Evolutionary conservation across 2,888 invertebrate species (phyloP), one percentile per base, ranked within the genome.

Genomic region (Rhagium mordax): DNA sequence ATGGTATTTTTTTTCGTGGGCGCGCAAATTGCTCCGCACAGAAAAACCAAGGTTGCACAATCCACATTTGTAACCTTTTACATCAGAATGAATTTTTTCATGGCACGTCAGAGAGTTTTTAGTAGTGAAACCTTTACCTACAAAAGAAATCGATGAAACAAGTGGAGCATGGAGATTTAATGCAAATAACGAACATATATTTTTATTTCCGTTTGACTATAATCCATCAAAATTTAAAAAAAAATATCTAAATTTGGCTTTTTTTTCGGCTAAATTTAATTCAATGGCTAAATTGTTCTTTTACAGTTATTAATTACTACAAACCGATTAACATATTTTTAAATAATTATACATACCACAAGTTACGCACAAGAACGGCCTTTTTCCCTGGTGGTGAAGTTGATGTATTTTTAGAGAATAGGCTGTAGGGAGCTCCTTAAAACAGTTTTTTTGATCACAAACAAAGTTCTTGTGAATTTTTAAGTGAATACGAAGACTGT

Each of bases 41-140:
- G 84, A 83, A 78, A 84, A 85, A 15, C 81, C 81, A 18, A 83
- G 71, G 74, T 83, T 83, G 62, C 85, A 85, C 41, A 78, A 47
- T 8, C 82, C 75, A 72, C 85, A 85, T 1, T 64, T 65, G 70
- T 84, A 82, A 8, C 70, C 81, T 77, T 84, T 85, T 6, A 81
- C 71, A 51, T 74, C 77, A 2, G 78, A 71, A 68, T 85, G 85
- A 16, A 81, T 84, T 74, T 84, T 84, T 80, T 85, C 85, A 65
- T 85, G 85, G 51, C 82, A 82, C 8, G 77, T 81, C 71, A 85
- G 74, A 8, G 83, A 84, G 68, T 82, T 83, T 74, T 82, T 84
- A n/a, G 83, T 84, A 8, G 77, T 75, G 61, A 85, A 85, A 41
- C 80, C 79, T 80, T 85, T 85, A 29, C 84, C 85, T 85, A 81